phyloP scores from a whole-genome alignment of 2,113 vertebrate species.

The Calypte anna region DNA sequence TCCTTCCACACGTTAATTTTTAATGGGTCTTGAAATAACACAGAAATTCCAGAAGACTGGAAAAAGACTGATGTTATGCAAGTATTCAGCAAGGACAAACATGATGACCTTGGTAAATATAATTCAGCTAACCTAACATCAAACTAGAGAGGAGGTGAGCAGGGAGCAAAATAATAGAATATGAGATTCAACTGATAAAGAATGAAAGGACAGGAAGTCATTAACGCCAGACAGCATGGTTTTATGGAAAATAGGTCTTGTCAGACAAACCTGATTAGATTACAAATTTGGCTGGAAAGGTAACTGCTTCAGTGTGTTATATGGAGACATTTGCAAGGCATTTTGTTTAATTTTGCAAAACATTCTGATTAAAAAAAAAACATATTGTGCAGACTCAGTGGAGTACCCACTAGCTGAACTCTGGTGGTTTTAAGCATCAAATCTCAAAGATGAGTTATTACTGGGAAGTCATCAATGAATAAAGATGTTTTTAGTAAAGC shows the following conservation, averaged over 20 bases:
- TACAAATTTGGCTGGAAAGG: conserved; percentile 53
- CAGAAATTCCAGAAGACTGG: conserved; percentile 60
- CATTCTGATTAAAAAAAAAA: neutral
- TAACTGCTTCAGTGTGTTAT: neutral
- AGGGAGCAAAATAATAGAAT: conserved; percentile 28
- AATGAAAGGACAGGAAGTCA: conserved; percentile 64
- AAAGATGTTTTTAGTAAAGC: neutral
- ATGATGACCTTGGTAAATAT: conserved; percentile 59
- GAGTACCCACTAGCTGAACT: neutral
- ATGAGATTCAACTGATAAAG: conserved; percentile 49
- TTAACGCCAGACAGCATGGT: conserved; percentile 63
- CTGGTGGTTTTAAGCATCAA: neutral
- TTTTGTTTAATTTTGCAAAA: conserved; percentile 45
- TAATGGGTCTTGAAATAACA: conserved; percentile 62
- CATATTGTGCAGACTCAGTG: neutral
- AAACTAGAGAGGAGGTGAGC: neutral
- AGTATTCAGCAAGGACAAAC: conserved; percentile 17
- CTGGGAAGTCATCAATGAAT: neutral
- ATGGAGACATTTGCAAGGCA: neutral
- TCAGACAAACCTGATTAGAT: conserved; percentile 60
- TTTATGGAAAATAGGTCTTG: conserved; percentile 65
- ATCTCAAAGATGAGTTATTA: conserved; percentile 4
- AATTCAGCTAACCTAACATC: conserved; percentile 28
- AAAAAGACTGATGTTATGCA: conserved; percentile 39
- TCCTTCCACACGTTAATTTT: conserved; percentile 62